phyloP scores from a whole-genome alignment of 2,113 vertebrate species.

The Pica pica region DNA sequence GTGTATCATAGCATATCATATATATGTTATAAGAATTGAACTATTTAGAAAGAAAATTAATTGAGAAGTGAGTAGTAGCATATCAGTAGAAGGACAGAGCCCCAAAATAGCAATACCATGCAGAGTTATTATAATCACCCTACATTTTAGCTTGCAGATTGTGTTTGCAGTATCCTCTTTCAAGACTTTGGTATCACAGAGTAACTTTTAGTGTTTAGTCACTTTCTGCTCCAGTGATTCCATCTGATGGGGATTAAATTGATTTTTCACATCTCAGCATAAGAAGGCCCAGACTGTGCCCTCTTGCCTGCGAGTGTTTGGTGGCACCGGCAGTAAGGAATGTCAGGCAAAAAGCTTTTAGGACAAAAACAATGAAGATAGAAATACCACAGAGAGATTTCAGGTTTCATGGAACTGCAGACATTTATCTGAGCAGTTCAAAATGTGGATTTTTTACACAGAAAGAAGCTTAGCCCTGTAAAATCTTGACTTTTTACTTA shows the following conservation, averaged over 20 bases:
- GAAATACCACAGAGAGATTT: constrained; percentile 7
- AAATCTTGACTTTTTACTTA: not conserved
- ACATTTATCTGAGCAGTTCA: not conserved
- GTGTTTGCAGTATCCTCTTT: not conserved
- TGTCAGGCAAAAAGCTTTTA: constrained; percentile 50
- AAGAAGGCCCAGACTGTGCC: constrained; percentile 13
- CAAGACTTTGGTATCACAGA: not conserved
- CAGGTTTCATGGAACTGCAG: not conserved
- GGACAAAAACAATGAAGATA: not conserved
- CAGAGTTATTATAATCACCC: not conserved
- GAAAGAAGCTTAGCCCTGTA: not conserved
- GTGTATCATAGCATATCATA: not conserved
- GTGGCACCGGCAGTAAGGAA: not conserved
- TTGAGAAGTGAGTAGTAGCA: not conserved
- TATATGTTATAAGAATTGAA: not conserved
- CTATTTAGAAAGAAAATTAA: not conserved
- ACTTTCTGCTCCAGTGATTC: constrained; percentile 50
- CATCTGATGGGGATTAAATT: not conserved
- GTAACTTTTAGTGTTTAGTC: not conserved
- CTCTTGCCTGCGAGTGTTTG: not conserved
- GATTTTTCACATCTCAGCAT: constrained; percentile 35
- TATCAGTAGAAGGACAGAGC: not conserved
- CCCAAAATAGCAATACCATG: not conserved
- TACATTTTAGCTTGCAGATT: not conserved
- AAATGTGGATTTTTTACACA: not conserved